Conservation (phyloP, 1,140 invertebrate genomes). For the Scaptodrosophila lebanonensis region DNA sequence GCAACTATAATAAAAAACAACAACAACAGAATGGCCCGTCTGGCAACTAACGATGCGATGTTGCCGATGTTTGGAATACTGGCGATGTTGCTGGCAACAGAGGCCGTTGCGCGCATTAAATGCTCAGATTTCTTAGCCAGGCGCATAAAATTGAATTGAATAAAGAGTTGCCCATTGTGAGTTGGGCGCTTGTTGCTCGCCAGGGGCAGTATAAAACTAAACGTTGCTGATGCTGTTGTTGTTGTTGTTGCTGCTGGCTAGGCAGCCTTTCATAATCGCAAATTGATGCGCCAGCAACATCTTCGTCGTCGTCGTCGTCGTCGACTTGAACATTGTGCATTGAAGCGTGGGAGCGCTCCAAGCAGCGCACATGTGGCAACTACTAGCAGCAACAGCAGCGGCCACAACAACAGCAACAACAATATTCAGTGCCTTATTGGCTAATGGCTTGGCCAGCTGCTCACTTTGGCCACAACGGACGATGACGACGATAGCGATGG, state of each 20-base stretch:
- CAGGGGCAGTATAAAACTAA: constrained; percentile 32
- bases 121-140: constrained; percentile 63
- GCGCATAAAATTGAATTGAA: constrained; percentile 64
- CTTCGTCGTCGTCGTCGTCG: constrained; percentile 48
- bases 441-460: constrained; percentile 41
- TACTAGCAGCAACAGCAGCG: neutral
- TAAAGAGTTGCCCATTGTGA: constrained; percentile 67
- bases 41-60: constrained; percentile 56
- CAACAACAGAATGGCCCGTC: constrained; percentile 11
- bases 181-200: constrained; percentile 3
- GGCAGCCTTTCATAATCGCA: constrained; percentile 73
- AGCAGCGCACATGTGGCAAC: constrained; percentile 56
- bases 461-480: constrained; percentile 12
- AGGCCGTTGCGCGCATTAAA: constrained; percentile 70
- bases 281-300: constrained; percentile 64
- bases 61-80: constrained; percentile 40
- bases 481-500: no score
- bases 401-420: no score
- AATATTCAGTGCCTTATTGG: constrained; percentile 40
- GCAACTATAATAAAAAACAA: constrained; percentile 16
- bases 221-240: constrained; percentile 21
- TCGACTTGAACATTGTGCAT: constrained; percentile 43
- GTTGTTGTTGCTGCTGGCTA: constrained; percentile 50
- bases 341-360: constrained; percentile 68
- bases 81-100: no score